Conservation (phyloP, 1,140 invertebrate species). For the Drosophila sulfurigaster region DNA sequence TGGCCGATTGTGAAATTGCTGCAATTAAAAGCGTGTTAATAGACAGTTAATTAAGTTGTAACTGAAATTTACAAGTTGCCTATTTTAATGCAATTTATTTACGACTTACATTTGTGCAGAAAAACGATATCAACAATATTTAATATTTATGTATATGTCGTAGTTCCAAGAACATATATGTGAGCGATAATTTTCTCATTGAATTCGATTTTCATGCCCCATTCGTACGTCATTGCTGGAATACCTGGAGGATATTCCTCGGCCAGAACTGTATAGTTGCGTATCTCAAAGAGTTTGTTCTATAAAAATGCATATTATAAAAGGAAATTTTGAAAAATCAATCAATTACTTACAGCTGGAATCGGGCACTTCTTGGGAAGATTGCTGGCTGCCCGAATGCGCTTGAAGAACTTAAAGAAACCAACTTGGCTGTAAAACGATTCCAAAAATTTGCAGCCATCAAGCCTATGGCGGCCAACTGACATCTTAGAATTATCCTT, state of each 20-base stretch:
- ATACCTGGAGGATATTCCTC: constrained; percentile 11
- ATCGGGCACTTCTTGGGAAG: constrained; percentile 43
- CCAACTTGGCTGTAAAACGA: constrained; percentile 21
- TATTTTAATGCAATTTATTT: not conserved
- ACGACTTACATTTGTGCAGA: not conserved
- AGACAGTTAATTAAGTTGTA: no score
- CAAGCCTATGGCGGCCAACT: constrained; percentile 25
- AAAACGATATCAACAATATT: not conserved
- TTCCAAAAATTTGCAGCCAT: constrained; percentile 56
- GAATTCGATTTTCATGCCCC: not conserved
- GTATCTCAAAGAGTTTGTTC: constrained; percentile 19
- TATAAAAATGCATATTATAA: not conserved
- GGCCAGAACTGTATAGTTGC: constrained; percentile 31
- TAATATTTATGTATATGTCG: not conserved
- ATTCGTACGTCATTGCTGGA: constrained; percentile 3
- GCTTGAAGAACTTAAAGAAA: constrained; percentile 28
- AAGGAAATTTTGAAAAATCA: not conserved
- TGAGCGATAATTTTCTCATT: not conserved
- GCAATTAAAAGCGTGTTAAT: no score
- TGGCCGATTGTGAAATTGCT: no score
- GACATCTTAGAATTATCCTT: constrained; percentile 49
- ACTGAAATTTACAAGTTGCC: not conserved
- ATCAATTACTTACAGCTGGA: constrained; percentile 23
- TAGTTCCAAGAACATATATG: not conserved
- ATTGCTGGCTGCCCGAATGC: constrained; percentile 32